A percentile compares a stretch with the other conserved stretches of the same genome.
These are phyloP conservation scores for Pteronura brasiliensis DNA, from an alignment of 2,113 vertebrate genomes.

Conservation along the genomic window DNA sequence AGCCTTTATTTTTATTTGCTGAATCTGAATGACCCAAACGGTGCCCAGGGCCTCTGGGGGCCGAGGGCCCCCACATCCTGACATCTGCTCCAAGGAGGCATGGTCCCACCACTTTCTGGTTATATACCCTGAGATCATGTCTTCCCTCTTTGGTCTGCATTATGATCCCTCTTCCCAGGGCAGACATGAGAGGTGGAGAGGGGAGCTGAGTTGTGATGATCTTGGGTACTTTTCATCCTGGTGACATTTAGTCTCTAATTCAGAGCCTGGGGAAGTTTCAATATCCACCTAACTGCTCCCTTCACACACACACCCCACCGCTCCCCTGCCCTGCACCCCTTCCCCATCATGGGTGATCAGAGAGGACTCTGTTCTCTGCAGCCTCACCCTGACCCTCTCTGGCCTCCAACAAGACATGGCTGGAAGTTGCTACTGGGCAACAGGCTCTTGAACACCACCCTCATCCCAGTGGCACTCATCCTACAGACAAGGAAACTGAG, in stretches of 20 bases:
- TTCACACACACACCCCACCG: neutral
- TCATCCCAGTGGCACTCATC: neutral
- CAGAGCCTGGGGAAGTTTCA: neutral
- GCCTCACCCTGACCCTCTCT: neutral
- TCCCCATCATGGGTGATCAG: rapidly evolving
- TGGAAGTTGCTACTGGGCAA: neutral
- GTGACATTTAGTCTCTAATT: neutral
- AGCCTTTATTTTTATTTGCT: neutral
- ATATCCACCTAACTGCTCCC: neutral
- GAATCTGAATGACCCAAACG: neutral
- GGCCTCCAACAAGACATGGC: neutral
- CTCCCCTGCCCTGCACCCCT: neutral
- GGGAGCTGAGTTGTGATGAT: neutral
- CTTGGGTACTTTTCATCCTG: neutral
- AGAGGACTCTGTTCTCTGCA: neutral
- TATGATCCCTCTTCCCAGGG: neutral
- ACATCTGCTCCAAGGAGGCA: neutral
- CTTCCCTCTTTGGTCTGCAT: neutral
- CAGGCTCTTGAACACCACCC: neutral
- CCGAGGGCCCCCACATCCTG: neutral
- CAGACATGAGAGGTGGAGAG: no score
- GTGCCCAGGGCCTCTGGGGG: neutral
- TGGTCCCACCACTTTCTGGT: neutral
- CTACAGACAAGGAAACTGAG: neutral
- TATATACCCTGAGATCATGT: neutral